Evolutionary conservation across 1,140 invertebrate species (phyloP), one percentile per base, ranked within the genome.

Genomic region (Lanistes nyassanus): DNA sequence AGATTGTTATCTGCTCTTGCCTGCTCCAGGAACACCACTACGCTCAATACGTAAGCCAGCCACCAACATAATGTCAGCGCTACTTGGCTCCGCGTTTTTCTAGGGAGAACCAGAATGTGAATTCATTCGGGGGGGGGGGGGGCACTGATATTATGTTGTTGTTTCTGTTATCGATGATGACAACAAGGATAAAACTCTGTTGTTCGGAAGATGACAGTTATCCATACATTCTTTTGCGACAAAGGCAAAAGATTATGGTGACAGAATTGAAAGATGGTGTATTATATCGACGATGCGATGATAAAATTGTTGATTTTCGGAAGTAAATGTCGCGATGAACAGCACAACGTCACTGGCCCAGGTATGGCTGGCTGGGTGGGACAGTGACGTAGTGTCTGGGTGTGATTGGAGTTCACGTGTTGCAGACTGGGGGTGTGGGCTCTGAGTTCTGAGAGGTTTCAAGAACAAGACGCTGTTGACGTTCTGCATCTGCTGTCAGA

Each of bases 1-100:
- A 26, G 70, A 23, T 67, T 83, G 1, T 71, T 79, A 29, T 53
- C 65, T 16, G 73, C 82, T 11, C 51, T 83, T 19, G 66, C 77
- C 0, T 83, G 80, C 60, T 60, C 70, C 37, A 55, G 70, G 37
- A 56, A 72, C 70, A 16, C 55, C 3, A 56, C 31, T 16, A 72
- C 34, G 21, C 42, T 72, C 29, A 72, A 72, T 6, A 60, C 37
- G 70, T 72, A 11, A 39, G n/a, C 23, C 23, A 23, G 1, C n/a
- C 23, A 7, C n/a, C n/a, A n/a, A n/a, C n/a, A n/a, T n/a, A n/a
- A n/a, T n/a, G n/a, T n/a, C n/a, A n/a, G n/a, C n/a, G n/a, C n/a
- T n/a, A n/a, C n/a, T n/a, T n/a, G n/a, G n/a, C n/a, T n/a, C n/a
- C n/a, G n/a, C n/a, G n/a, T n/a, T n/a, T n/a, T n/a, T n/a, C n/a